Conservation (phyloP, 1,140 invertebrate genomes). For the Mamestra configurata region DNA sequence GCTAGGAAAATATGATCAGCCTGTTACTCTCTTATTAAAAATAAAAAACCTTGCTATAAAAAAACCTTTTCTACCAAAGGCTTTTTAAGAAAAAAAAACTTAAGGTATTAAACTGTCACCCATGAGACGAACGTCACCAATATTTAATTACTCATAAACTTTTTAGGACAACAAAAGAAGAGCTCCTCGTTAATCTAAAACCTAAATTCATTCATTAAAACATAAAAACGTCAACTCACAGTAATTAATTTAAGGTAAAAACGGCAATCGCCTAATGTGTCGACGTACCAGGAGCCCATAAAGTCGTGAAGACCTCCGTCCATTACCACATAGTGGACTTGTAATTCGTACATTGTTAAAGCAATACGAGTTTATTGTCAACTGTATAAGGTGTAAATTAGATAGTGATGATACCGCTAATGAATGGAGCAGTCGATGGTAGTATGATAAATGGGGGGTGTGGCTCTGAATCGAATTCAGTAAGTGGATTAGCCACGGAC, state of each 20-base stretch:
- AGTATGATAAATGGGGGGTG: conserved; percentile 78
- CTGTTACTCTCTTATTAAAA: no score
- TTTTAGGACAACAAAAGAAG: conserved; percentile 12
- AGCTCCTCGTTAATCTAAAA: conserved; percentile 46
- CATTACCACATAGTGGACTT: conserved; percentile 63
- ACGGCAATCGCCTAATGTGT: conserved; percentile 74
- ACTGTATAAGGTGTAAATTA: conserved; percentile 72
- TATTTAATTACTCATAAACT: conserved; percentile 19
- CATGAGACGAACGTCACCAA: neutral
- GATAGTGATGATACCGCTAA: conserved; percentile 60
- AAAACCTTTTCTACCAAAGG: no score
- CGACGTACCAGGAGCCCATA: conserved; percentile 42
- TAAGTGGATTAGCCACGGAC: conserved; percentile 74
- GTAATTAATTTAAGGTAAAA: conserved; percentile 57
- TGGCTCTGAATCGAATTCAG: conserved; percentile 66
- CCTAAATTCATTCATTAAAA: conserved; percentile 53
- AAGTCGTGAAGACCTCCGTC: conserved; percentile 45
- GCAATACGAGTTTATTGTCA: conserved; percentile 67
- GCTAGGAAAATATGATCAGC: no score
- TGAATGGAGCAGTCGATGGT: conserved; percentile 69
- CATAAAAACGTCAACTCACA: conserved; percentile 54
- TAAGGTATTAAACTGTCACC: no score
- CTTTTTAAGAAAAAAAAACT: no score
- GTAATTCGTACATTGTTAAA: conserved; percentile 57
- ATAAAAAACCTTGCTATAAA: no score